Evolutionary conservation across 2,888 invertebrate species (phyloP).

Genomic region (Melitaea athalia): DNA sequence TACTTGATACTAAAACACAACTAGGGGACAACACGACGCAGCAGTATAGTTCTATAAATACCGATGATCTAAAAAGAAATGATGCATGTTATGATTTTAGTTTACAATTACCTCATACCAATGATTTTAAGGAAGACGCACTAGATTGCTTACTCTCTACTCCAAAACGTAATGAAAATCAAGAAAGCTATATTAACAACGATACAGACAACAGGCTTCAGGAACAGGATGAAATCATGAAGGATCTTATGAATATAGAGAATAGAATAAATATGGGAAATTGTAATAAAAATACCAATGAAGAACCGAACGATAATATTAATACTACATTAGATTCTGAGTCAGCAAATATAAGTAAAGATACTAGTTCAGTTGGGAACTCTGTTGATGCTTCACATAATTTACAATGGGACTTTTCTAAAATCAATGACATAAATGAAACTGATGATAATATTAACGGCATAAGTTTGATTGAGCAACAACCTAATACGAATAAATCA

Average conservation of each 20-base stretch:
- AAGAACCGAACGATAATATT: slow-evolving; percentile 37
- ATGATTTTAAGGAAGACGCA: slow-evolving; percentile 69
- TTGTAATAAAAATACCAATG: slow-evolving; percentile 44
- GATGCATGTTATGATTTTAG: slow-evolving; percentile 74
- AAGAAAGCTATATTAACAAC: slow-evolving; percentile 51
- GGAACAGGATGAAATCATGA: slow-evolving; percentile 72
- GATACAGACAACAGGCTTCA: slow-evolving; percentile 57
- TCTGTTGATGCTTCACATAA: slow-evolving; percentile 26
- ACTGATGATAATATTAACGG: slow-evolving; percentile 18
- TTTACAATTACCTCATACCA: slow-evolving; percentile 63
- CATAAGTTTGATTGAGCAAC: slow-evolving; percentile 31
- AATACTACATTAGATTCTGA: slow-evolving; percentile 32
- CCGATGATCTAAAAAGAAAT: slow-evolving; percentile 67
- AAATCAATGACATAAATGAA: slow-evolving; percentile 8
- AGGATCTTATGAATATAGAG: slow-evolving; percentile 75
- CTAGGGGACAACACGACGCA: slow-evolving; percentile 62
- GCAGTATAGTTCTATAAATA: slow-evolving; percentile 59
- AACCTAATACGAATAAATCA: slow-evolving; percentile 47
- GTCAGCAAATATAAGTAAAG: slow-evolving; percentile 22
- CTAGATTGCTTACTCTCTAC: slow-evolving; percentile 71
- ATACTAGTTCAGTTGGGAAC: slow-evolving; percentile 17
- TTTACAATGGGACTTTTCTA: slow-evolving; percentile 43
- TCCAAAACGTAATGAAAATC: slow-evolving; percentile 61
- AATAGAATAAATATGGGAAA: slow-evolving; percentile 60
- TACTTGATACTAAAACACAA: slow-evolving; percentile 68